Evolutionary conservation across 2,797 vertebrate species (phyloP), one percentile per base, ranked within the genome.

Genomic region (Onychomys arenicola): DNA sequence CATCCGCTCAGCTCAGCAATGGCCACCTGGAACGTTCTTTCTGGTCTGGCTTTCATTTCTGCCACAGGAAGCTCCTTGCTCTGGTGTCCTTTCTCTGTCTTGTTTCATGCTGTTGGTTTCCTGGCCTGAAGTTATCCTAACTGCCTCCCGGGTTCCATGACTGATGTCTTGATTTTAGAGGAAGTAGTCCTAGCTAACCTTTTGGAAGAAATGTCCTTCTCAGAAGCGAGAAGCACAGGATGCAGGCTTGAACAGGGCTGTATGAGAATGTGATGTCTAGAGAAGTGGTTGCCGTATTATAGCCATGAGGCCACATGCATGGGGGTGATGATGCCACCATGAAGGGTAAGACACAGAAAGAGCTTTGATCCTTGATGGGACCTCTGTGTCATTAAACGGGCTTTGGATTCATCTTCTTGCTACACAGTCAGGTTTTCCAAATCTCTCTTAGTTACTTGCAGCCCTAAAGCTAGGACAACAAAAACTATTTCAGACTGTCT

Each of bases 401-500:
- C 63, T 71, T 75, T 78, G 63, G 65, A 40, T 49, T 67, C 23
- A 25, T 37, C 80, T 90, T 84, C 23, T 81, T 43, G 19, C 71
- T 71, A 73, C 77, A 34, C 34, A 67, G 49, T 46, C 82, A 16
- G 25, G 59, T 93, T 96, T 93, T 96, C 84, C 75, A 92, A 85
- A 81, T 80, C 19, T 46, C 46, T 19, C 57, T 93, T 73, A 43
- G n/a, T 34, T 85, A 75, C 29, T 88, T 73, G 14, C 12, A 82
- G 37, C 27, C 85, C 21, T 67, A 87, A 93, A 81, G 7, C 43
- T 92, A 73, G 73, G 55, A 73, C 27, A 49, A 61, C 40, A 67
- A 67, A 88, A 40, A 27, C 8, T 12, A 10, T 46, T 84, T 90
- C 52, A 82, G 61, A 27, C 73, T 43, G 2, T 29, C 76, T 76